A percentile compares a stretch with the other conserved stretches of the same genome.
phyloP scores from a whole-genome alignment of 2,797 vertebrate species.

The Calcarius lapponicus region DNA sequence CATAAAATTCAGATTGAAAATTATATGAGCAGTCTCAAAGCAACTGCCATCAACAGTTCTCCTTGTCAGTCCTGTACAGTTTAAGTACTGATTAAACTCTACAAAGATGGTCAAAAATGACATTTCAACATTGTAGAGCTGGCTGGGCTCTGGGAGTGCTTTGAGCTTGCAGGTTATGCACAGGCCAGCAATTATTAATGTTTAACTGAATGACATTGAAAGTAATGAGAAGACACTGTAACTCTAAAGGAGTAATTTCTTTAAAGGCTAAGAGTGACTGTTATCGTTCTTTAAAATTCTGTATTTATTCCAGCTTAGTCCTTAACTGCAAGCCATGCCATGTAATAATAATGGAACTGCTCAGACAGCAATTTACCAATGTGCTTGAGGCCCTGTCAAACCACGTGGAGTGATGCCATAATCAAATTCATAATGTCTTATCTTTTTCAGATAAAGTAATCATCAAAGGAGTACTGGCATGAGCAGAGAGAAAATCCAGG shows the following conservation, averaged over 20 bases:
- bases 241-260: conserved; percentile 54
- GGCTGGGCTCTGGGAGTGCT: conserved; percentile 32
- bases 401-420: conserved; percentile 7
- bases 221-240: background rate
- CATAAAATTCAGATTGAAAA: conserved; percentile 19
- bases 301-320: conserved; percentile 28
- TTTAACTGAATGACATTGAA: background rate
- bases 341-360: background rate
- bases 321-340: background rate
- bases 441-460: conserved; percentile 49
- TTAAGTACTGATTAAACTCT: conserved; percentile 14
- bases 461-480: conserved; percentile 37
- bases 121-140: conserved; percentile 16
- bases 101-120: conserved; percentile 30
- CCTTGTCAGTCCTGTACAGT: background rate
- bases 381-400: conserved; percentile 26
- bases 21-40: conserved; percentile 22
- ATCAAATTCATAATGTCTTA: conserved; percentile 43
- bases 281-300: background rate
- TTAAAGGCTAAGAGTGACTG: conserved; percentile 4
- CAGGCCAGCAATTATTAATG: conserved; percentile 36
- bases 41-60: background rate
- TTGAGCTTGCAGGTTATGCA: conserved; percentile 44
- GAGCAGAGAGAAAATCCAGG: conserved; percentile 52
- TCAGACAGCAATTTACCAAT: conserved; percentile 24